These are phyloP conservation scores for Indicator maculatus DNA, from an alignment of 2,113 vertebrate species.

Conservation along the genomic window DNA sequence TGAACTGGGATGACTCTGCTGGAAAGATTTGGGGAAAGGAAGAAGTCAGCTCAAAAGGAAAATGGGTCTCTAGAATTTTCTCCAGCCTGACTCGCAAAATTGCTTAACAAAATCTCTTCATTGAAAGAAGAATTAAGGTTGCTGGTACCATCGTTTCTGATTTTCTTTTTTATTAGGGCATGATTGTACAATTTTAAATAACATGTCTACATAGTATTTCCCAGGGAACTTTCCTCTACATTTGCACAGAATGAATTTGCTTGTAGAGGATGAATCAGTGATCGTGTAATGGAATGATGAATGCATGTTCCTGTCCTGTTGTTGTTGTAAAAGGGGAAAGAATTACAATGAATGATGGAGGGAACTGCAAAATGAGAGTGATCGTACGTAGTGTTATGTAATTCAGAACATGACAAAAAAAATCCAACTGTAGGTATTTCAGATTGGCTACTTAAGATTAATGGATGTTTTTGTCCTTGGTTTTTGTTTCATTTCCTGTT, in stretches of 20 bases:
- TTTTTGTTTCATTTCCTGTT: slow-evolving; percentile 35
- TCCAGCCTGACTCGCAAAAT: not conserved
- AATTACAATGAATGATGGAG: not conserved
- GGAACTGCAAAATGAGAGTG: not conserved
- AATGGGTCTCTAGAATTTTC: not conserved
- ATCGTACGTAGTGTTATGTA: not conserved
- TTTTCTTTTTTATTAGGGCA: not conserved
- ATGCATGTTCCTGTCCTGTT: not conserved
- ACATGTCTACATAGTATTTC: not conserved
- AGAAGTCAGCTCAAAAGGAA: not conserved
- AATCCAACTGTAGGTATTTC: not conserved
- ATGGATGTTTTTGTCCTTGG: slow-evolving; percentile 19
- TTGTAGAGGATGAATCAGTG: not conserved
- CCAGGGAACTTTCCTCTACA: not conserved
- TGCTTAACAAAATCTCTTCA: not conserved
- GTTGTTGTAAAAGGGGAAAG: not conserved
- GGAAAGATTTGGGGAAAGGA: not conserved
- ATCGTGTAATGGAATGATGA: not conserved
- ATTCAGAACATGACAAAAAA: not conserved
- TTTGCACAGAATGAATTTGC: not conserved
- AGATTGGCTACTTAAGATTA: not conserved
- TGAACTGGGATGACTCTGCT: not conserved
- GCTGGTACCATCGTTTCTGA: not conserved
- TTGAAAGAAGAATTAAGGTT: not conserved
- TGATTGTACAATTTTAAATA: not conserved